Evolutionary conservation across 2,797 vertebrate species (phyloP), one percentile per base, ranked within the genome.

Genomic region (Pseudochirops corinnae): DNA sequence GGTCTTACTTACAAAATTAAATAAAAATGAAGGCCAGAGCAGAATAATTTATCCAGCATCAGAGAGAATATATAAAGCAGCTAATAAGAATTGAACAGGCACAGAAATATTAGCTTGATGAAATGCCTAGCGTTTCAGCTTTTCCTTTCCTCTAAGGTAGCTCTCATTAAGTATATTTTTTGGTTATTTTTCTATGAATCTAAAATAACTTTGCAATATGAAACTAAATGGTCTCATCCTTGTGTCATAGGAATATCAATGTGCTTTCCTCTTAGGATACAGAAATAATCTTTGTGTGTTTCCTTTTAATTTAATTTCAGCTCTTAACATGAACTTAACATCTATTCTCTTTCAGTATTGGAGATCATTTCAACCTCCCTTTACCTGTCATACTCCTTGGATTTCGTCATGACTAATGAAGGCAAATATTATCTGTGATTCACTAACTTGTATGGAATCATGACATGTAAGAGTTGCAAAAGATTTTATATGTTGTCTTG

Each of bases 1-100:
- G 53, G 90, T 55, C 50, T 53, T 90, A 53, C 90, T 90, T 90
- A 55, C 90, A 90, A 90, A 52, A 90, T 55, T 90, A 55, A 90
- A 90, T 90, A 90, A 90, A 90, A 55, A 90, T 55, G 90, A 90
- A 55, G 90, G 26, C 46, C 26, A 52, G n/a, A 53, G 53, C 53
- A 90, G 50, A 90, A 55, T 53, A 90, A 90, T 90, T 90, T 55
- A 90, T 52, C 90, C 11, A 55, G 26, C 31, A 52, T 52, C 50
- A 90, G 90, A 55, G 46, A 90, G 90, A 55, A 90, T 31, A 28
- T 29, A 31, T 90, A 52, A 90, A 52, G 11, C 11, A 52, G 29
- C 46, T 52, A 90, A 90, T 55, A 55, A 29, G 53, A 90, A 55
- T 90, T 90, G 52, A 90, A 90, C n/a, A 55, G 52, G 90, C 90